These are phyloP conservation scores for Platerodrilus igneus DNA, from an alignment of 2,888 invertebrate species.

Conservation along the genomic window DNA sequence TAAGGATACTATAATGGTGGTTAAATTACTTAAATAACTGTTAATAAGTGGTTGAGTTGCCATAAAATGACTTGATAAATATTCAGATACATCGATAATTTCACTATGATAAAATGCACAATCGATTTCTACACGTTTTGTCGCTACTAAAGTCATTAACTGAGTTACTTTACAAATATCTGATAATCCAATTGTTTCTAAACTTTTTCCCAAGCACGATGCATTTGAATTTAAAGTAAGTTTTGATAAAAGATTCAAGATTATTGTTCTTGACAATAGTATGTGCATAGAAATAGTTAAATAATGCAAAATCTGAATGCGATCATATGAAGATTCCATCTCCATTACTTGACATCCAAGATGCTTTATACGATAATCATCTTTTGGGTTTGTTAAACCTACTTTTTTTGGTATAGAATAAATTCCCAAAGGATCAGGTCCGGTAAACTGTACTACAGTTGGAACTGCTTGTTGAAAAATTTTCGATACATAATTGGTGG, in stretches of 20 bases:
- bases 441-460: slow-evolving; percentile 47
- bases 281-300: slow-evolving; percentile 52
- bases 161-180: slow-evolving; percentile 56
- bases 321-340: slow-evolving; percentile 48
- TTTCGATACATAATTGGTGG: background rate
- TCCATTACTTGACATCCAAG: slow-evolving; percentile 53
- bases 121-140: slow-evolving; percentile 51
- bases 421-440: slow-evolving; percentile 54
- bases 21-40: slow-evolving; percentile 42
- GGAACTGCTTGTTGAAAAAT: slow-evolving; percentile 9
- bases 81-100: no score
- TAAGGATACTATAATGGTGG: slow-evolving; percentile 50
- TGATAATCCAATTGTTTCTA: slow-evolving; percentile 48
- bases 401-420: slow-evolving; percentile 46
- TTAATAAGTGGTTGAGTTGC: no score
- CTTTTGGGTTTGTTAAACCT: slow-evolving; percentile 32
- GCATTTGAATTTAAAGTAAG: slow-evolving; percentile 39
- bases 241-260: slow-evolving; percentile 54
- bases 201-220: slow-evolving; percentile 38
- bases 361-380: slow-evolving; percentile 37
- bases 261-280: slow-evolving; percentile 52
- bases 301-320: slow-evolving; percentile 52
- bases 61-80: no score
- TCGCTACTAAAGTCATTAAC: slow-evolving; percentile 57
- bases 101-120: no score